phyloP scores from a whole-genome alignment of 1,140 invertebrate species.

The Tetramorium parvispinum region DNA sequence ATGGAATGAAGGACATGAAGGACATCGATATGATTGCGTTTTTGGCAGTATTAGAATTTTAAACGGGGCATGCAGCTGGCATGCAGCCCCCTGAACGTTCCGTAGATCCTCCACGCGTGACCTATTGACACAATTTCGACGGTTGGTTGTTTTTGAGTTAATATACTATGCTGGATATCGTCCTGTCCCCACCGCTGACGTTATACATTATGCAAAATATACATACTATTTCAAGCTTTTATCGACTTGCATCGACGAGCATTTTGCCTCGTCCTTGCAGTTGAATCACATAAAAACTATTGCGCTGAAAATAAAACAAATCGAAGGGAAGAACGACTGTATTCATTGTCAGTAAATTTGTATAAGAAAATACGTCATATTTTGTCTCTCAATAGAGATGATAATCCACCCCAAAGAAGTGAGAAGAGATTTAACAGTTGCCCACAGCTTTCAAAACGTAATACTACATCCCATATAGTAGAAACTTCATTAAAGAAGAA shows the following conservation, averaged over 20 bases:
- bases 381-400: no score
- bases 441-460: background rate
- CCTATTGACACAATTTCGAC: slow-evolving; percentile 45
- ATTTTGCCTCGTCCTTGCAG: background rate
- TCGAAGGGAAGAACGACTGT: background rate
- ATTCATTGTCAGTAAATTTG: background rate
- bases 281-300: slow-evolving; percentile 1
- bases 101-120: slow-evolving; percentile 28
- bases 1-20: no score
- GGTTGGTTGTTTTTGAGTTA: slow-evolving; percentile 16
- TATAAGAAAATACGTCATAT: background rate
- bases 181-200: background rate
- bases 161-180: slow-evolving; percentile 12
- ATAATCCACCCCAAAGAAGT: background rate
- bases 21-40: background rate
- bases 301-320: slow-evolving; percentile 3
- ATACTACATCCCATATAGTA: background rate
- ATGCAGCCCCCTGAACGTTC: background rate
- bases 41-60: slow-evolving; percentile 1
- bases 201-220: slow-evolving; percentile 42
- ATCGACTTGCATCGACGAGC: slow-evolving; percentile 31
- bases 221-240: slow-evolving; percentile 36
- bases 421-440: background rate
- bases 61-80: background rate
- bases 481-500: background rate